Evolutionary conservation across 2,797 vertebrate genomes (phyloP).

Genomic region (Taenioides sp.): DNA sequence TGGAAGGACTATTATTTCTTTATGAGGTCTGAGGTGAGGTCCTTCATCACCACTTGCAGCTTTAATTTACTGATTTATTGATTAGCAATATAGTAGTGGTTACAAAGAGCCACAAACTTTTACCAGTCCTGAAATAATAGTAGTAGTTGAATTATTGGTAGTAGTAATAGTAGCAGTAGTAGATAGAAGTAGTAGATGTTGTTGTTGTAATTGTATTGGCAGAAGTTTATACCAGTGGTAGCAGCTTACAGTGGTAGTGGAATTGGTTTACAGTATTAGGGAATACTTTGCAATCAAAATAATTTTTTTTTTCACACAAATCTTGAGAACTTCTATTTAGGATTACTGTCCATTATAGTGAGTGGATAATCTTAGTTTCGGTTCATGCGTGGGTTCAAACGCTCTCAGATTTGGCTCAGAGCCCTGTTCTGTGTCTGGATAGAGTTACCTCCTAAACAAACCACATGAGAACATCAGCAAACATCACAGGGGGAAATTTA

Average conservation of each 20-base stretch:
- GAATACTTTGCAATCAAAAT: background rate
- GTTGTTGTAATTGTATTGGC: too few relatives aligned
- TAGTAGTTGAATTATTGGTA: too few relatives aligned
- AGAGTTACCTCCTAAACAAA: constrained; percentile 66
- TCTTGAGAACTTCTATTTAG: background rate
- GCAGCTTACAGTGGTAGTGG: too few relatives aligned
- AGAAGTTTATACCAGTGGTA: too few relatives aligned
- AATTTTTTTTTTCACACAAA: background rate
- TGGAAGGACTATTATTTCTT: too few relatives aligned
- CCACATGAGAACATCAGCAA: constrained; percentile 53
- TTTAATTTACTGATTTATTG: background rate
- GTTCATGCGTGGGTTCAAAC: constrained; percentile 9
- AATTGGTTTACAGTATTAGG: too few relatives aligned
- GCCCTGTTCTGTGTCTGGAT: constrained; percentile 36
- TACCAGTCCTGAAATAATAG: too few relatives aligned
- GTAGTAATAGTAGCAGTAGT: too few relatives aligned
- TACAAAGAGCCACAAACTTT: too few relatives aligned
- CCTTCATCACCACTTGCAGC: background rate
- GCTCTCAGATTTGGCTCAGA: constrained; percentile 10
- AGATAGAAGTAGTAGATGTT: too few relatives aligned
- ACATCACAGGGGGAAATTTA: constrained; percentile 28
- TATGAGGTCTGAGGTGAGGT: too few relatives aligned
- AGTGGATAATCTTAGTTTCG: constrained; percentile 20
- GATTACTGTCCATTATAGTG: constrained; percentile 17
- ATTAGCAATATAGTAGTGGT: too few relatives aligned